Base-by-base conservation (phyloP, 1,140 invertebrate genomes). In the Trichoplusia ni region DNA sequence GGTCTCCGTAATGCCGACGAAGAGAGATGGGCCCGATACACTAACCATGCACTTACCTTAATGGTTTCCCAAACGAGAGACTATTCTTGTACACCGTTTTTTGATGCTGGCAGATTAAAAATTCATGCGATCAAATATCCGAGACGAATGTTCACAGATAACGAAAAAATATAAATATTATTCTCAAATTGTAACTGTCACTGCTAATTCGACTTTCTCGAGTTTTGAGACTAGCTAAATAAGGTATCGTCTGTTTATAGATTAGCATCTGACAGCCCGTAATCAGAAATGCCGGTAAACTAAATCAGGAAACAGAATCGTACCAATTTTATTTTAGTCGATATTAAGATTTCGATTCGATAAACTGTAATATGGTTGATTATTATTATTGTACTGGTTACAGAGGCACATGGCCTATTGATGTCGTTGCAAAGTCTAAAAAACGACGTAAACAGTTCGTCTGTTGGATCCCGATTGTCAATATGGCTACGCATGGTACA, bases 21-120 rank as follows among this genome's bases (percentile, higher is more conserved):
- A 59, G 27, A 64, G 54, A 29, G 46, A 49, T 44, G 38, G 49
- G 33, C 69, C 74, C 67, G 58, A 81, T 75, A 75, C 56, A 64
- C 54, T 56, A 71, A 73, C 53, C 49, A 73, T 75, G 71, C 80
- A 84, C 84, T 87, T 82, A 84, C 73, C 69, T 72, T 81, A 87
- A 85, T 87, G 71, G 75, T 74, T 78, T 75, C 63, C 61, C 71
- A 85, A 78, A 64, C 69, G 54, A 73, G 59, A 64, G 63, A 64
- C 68, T 69, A 67, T 77, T 69, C 58, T 49, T 67, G 67, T 54
- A 14, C 47, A 71, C 64, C 62, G 73, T 75, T 81, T 81, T 84
- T 83, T 72, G 70, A 64, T 60, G 64, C 60, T 33, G 44, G 47
- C 14, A 21, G 46, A 74, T 82, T 80, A 84, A 84, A 81, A 82